These are phyloP conservation scores for Pristiophorus japonicus DNA, from an alignment of 2,113 vertebrate species.

Conservation along the genomic window DNA sequence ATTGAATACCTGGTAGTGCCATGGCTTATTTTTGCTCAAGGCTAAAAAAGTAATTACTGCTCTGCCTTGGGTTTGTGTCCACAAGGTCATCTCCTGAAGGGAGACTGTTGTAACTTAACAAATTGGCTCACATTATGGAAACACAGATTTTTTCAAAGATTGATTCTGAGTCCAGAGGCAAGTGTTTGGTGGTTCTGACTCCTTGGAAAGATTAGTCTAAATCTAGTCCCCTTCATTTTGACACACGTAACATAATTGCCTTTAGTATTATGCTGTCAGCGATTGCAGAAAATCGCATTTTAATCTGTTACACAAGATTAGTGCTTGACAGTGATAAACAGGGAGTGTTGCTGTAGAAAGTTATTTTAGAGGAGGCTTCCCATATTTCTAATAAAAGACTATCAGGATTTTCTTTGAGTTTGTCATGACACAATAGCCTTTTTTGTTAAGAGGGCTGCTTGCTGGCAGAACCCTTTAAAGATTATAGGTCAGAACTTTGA, in stretches of 20 bases:
- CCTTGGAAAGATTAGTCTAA: not conserved
- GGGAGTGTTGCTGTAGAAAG: not conserved
- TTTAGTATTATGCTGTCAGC: not conserved
- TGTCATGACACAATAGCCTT: too few relatives aligned
- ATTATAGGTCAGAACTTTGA: not conserved
- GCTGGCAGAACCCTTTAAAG: not conserved
- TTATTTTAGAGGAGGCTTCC: not conserved
- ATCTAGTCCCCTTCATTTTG: not conserved
- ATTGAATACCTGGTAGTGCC: not conserved
- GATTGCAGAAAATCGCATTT: not conserved
- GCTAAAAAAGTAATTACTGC: slow-evolving; percentile 1
- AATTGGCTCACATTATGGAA: not conserved
- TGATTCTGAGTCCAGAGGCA: not conserved
- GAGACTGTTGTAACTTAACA: not conserved
- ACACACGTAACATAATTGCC: not conserved
- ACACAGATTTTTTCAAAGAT: slow-evolving; percentile 1
- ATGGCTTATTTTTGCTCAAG: not conserved
- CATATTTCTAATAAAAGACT: not conserved
- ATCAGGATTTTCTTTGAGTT: not conserved
- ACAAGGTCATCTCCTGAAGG: not conserved
- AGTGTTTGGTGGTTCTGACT: not conserved
- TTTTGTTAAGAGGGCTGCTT: not conserved
- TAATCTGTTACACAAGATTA: not conserved
- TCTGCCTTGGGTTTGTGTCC: not conserved
- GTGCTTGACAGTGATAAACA: not conserved